phyloP scores from a whole-genome alignment of 2,113 vertebrate genomes.

The Pristiophorus japonicus region DNA sequence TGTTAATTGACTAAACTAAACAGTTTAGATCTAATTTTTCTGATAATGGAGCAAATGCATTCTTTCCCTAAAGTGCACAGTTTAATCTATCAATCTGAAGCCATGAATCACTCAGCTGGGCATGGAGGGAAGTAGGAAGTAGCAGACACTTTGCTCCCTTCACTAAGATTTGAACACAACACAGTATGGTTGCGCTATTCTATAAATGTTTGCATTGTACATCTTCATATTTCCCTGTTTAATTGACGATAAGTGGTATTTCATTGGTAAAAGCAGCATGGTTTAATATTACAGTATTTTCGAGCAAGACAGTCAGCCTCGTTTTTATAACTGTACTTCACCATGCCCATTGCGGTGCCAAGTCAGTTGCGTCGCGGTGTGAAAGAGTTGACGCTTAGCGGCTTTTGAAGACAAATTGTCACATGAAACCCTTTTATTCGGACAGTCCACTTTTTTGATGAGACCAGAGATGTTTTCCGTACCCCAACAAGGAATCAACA shows the following conservation, averaged over 20 bases:
- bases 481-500: neutral
- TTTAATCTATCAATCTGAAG: neutral
- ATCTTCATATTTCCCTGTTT: neutral
- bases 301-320: neutral
- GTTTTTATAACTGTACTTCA: neutral
- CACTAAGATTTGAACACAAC: neutral
- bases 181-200: neutral
- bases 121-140: neutral
- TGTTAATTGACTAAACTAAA: slow-evolving; percentile 17
- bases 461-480: neutral
- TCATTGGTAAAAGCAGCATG: neutral
- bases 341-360: neutral
- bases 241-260: neutral
- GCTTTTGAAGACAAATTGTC: neutral
- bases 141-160: neutral
- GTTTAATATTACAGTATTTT: neutral
- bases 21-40: neutral
- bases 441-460: neutral
- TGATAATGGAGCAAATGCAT: neutral
- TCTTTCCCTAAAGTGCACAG: neutral
- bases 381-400: neutral
- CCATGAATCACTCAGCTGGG: neutral
- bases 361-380: neutral
- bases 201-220: neutral
- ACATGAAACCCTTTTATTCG: neutral